Evolutionary conservation across 2,797 vertebrate species (phyloP), one percentile per base, ranked within the genome.

Genomic region (Danio tinwini): DNA sequence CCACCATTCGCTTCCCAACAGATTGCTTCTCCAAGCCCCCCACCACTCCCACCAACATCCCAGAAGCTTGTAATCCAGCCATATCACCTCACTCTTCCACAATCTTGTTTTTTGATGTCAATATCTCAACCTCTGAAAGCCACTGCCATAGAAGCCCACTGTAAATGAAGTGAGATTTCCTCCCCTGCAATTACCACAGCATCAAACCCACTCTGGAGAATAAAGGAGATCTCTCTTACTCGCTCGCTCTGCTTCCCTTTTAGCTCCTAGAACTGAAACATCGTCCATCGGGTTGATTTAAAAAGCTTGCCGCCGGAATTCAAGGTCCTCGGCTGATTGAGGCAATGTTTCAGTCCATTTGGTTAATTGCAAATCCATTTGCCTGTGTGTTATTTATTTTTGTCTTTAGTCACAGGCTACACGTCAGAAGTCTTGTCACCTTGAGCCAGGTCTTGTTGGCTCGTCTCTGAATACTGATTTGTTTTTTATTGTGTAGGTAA

Each of bases 281-380:
- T 74, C 8, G 11, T 62, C 79, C 63, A 61, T 53, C 67, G 74
- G 76, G 19, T 49, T 85, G 74, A 82, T 71, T 78, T 72, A 78
- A 65, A 76, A 77, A 74, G 56, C 62, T 59, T 67, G 58, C 56
- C 56, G 55, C 62, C 73, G 49, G n/a, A 74, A 76, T 74, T 53
- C 70, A 59, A 74, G 50, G 50, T 59, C 19, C 40, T 45, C 19
- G 53, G 39, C 73, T 81, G 69, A 80, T 74, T 74, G 56, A 49
- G 17, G 19, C 56, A 80, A 76, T 79, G 58, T 81, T 73, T 73
- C 59, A 76, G 62, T 81, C 81, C 83, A 83, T 84, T 86, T 85
- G 88, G 85, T 92, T 92, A 90, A 91, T 92, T 91, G 87, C 86
- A 85, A 88, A 88, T 91, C 86, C 86, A 89, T 90, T 89, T 85